phyloP scores from a whole-genome alignment of 2,888 invertebrate genomes.

The Pristionchus japonicus region DNA sequence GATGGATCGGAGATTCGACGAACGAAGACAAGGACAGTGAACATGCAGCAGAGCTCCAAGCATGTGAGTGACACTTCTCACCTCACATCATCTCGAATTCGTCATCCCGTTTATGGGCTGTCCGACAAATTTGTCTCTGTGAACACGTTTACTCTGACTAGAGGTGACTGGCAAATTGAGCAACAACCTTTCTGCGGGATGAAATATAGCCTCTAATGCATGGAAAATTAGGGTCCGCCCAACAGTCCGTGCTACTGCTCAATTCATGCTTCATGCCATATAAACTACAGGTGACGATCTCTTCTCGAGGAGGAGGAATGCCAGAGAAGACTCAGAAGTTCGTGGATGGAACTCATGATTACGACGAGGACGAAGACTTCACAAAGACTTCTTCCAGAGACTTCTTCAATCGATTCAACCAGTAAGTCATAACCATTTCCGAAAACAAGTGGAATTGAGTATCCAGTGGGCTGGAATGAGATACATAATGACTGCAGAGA shows the following conservation, averaged over 20 bases:
- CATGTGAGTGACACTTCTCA: slow-evolving; percentile 54
- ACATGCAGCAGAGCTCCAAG: slow-evolving; percentile 66
- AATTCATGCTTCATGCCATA: too few species aligned
- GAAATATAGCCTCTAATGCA: too few species aligned
- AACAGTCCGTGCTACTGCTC: too few species aligned
- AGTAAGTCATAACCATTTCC: slow-evolving; percentile 20
- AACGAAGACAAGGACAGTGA: slow-evolving; percentile 70
- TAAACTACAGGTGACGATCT: slow-evolving; percentile 59
- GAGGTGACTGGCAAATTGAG: neutral
- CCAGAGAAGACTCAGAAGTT: slow-evolving; percentile 62
- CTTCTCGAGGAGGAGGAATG: slow-evolving; percentile 64
- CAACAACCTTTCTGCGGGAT: neutral
- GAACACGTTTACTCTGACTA: neutral
- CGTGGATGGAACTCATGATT: slow-evolving; percentile 58
- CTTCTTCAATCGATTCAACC: slow-evolving; percentile 52
- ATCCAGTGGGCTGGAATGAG: neutral
- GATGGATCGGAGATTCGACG: slow-evolving; percentile 68
- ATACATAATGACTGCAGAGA: too few species aligned
- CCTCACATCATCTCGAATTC: neutral
- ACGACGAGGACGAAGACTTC: slow-evolving; percentile 66
- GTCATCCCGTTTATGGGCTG: neutral
- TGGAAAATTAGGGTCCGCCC: too few species aligned
- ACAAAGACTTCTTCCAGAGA: slow-evolving; percentile 55
- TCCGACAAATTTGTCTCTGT: neutral
- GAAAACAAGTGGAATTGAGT: too few species aligned